Base-by-base conservation (phyloP, 2,888 invertebrate genomes). In the Leucozona laternaria region DNA sequence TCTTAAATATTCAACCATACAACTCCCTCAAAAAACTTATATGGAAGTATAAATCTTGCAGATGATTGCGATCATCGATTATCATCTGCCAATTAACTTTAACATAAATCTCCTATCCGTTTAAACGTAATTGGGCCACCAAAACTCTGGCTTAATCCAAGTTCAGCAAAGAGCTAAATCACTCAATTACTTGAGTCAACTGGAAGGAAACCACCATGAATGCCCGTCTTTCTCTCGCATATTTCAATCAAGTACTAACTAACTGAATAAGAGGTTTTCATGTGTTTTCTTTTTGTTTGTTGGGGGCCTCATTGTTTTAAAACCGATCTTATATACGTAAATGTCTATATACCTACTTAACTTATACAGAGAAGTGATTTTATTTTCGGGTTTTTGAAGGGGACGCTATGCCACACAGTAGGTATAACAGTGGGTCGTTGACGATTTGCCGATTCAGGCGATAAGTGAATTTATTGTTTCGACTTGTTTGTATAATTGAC, bases 381-480 rank as follows among this genome's bases (percentile, higher is more conserved):
- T 17, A 20, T 43, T 66, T 66, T 77, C 4, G 70, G 48, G 13
- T 6, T 50, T 50, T 66, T 48, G 34, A 17, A 25, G 50, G 68
- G 48, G 48, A 31, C 45, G 28, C n/a, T n/a, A n/a, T n/a, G n/a
- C 28, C 11, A 20, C 8, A 28, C 43, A 22, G 34, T 11, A 3
- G 4, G 34, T 28, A 28, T 28, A 31, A n/a, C 40, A 62, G 62
- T 28, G 43, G 58, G 48, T 66, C 6, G 73, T 80, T 86, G 86
- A 86, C 62, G 78, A 86, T 86, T 86, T 82, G 78, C 78, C 86
- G 86, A 86, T 86, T 66, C 45, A 70, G 86, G 86, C 86, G 86
- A 86, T 86, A 86, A 86, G 86, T 86, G 82, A 86, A 86, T 86
- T 86, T 86, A 82, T 86, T 86, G 86, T 78, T 82, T 71, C 78